Evolutionary conservation across 2,797 vertebrate species (phyloP).

Genomic region (Furcifer pardalis): DNA sequence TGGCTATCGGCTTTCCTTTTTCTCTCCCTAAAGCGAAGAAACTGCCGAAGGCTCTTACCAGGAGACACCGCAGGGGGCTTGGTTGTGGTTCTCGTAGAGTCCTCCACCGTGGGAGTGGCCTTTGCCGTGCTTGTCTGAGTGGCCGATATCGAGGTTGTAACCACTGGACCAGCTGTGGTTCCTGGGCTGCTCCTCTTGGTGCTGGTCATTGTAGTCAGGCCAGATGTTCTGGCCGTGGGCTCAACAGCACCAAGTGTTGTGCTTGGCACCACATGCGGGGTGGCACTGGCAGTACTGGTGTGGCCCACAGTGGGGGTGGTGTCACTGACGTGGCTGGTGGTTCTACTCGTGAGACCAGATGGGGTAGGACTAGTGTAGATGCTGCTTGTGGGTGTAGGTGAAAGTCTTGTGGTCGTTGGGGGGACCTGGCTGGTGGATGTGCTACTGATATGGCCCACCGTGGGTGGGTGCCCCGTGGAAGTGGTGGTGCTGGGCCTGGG

Average conservation of each 20-base stretch:
- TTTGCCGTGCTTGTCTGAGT: neutral
- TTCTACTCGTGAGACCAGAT: slow-evolving; percentile 81
- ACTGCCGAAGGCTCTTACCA: neutral
- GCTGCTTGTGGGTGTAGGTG: slow-evolving; percentile 72
- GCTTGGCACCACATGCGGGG: neutral
- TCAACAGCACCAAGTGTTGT: neutral
- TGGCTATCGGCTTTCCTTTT: too few species aligned
- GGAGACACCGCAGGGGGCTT: neutral
- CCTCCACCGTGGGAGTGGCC: too few species aligned
- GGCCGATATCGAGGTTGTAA: neutral
- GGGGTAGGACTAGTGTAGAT: slow-evolving; percentile 74
- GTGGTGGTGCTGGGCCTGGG: neutral
- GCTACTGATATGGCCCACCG: neutral
- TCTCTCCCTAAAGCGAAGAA: neutral
- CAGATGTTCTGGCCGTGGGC: neutral
- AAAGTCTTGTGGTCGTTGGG: slow-evolving; percentile 76
- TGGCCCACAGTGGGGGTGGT: slow-evolving; percentile 77
- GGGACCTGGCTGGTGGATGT: slow-evolving; percentile 51
- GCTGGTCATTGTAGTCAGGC: neutral
- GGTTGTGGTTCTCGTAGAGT: neutral
- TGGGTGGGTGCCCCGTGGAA: neutral
- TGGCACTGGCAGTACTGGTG: slow-evolving; percentile 72
- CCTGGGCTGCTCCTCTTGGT: neutral
- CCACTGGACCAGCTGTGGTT: neutral
- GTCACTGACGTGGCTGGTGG: slow-evolving; percentile 76